A percentile compares a stretch with the other conserved stretches of the same genome.
phyloP scores from a whole-genome alignment of 2,888 invertebrate genomes.

The Orthonychiurus folsomi region DNA sequence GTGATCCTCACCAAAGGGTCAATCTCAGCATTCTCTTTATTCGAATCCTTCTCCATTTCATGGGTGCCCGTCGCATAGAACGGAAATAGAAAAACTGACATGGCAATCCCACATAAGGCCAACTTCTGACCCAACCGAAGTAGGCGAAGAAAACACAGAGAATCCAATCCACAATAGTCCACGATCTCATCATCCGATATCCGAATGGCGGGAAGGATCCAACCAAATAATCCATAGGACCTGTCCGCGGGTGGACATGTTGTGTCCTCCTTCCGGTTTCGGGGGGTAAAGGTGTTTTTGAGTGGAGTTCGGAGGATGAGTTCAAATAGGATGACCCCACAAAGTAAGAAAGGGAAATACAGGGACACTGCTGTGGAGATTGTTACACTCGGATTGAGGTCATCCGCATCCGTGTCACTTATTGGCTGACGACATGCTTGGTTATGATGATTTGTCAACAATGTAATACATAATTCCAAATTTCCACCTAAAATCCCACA shows the following conservation, averaged over 20 bases:
- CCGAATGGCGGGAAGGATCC: neutral
- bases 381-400: neutral
- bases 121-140: slow-evolving; percentile 4
- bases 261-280: neutral
- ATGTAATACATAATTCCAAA: too few relatives aligned
- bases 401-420: neutral
- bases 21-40: too few relatives aligned
- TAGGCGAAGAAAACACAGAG: neutral
- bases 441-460: too few relatives aligned
- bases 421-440: too few relatives aligned
- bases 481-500: too few relatives aligned
- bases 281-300: neutral
- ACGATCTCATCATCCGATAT: neutral
- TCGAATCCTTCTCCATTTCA: neutral
- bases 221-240: neutral
- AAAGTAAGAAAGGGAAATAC: neutral
- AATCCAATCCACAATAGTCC: neutral
- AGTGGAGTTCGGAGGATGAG: neutral
- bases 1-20: slow-evolving; percentile 4
- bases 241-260: neutral
- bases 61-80: slow-evolving; percentile 3
- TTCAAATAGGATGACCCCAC: neutral
- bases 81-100: neutral
- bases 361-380: neutral
- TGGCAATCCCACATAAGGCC: neutral